phyloP scores from a whole-genome alignment of 2,113 vertebrate species.

The Meleagris gallopavo region DNA sequence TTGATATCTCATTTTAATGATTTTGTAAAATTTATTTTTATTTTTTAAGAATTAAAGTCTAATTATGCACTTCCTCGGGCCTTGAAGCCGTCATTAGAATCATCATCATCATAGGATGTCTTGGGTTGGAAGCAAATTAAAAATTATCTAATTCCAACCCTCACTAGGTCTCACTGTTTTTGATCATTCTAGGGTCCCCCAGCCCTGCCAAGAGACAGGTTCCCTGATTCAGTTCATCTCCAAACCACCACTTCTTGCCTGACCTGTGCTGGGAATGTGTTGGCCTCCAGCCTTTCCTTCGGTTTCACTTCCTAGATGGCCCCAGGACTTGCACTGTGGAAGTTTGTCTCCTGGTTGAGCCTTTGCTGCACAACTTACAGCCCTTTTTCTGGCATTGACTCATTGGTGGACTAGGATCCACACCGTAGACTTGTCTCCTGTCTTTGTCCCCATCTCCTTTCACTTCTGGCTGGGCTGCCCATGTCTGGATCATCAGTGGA shows the following conservation, averaged over 20 bases:
- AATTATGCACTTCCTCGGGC: neutral
- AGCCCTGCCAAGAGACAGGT: neutral
- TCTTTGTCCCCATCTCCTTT: neutral
- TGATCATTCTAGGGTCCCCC: neutral
- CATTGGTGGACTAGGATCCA: too few species aligned
- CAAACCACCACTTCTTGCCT: neutral
- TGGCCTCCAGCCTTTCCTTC: neutral
- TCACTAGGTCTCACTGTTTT: fast-evolving
- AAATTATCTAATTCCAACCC: too few species aligned
- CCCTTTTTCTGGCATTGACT: neutral
- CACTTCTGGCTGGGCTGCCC: neutral
- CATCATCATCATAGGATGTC: too few species aligned
- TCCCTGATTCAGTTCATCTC: neutral
- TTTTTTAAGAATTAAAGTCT: neutral
- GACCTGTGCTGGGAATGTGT: neutral
- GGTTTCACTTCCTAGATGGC: neutral
- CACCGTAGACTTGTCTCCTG: fast-evolving
- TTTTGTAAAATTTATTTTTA: neutral
- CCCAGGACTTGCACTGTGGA: neutral
- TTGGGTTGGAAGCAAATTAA: too few species aligned
- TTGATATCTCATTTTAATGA: neutral
- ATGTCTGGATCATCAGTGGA: neutral
- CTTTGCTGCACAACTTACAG: fast-evolving
- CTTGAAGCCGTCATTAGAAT: neutral
- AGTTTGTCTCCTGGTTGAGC: neutral